A percentile compares a stretch with the other conserved stretches of the same genome.
Conservation (phyloP, 2,113 vertebrate species). For the Gasterosteus aculeatus region DNA sequence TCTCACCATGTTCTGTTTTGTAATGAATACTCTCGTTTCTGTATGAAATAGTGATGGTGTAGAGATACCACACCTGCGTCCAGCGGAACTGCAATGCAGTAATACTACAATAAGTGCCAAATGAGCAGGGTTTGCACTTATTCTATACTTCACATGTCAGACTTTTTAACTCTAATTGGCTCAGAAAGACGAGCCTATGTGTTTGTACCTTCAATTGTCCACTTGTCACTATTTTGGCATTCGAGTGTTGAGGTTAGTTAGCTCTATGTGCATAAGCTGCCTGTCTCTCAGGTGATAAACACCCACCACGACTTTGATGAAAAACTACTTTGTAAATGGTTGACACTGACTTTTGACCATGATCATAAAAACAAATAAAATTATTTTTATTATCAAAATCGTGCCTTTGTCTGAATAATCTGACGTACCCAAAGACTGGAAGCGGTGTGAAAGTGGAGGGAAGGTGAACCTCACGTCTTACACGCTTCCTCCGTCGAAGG, state of each 20-base stretch:
- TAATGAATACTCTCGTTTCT: conserved; percentile 4
- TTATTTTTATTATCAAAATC: neutral
- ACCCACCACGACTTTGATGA: neutral
- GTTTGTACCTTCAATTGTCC: neutral
- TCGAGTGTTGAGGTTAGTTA: neutral
- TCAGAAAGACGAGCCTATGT: neutral
- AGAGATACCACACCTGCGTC: neutral
- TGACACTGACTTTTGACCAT: neutral
- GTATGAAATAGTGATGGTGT: neutral
- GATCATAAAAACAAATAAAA: neutral
- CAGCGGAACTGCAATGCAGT: conserved; percentile 3
- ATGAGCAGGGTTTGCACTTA: conserved; percentile 8
- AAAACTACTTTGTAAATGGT: neutral
- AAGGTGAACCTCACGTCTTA: no score
- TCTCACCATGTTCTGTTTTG: conserved; percentile 1
- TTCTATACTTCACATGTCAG: neutral
- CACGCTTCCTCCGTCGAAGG: no score
- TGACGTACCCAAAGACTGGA: neutral
- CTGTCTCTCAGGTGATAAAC: no score
- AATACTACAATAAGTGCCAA: conserved; percentile 43
- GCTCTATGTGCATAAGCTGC: neutral
- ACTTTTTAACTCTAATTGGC: neutral
- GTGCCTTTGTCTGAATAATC: neutral
- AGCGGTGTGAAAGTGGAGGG: no score
- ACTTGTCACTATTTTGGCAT: conserved; percentile 16